Percentiles rank a stretch among this genome's conserved stretches.
Conservation (phyloP, 92 coral and sea anemone genomes). For the Palythoa grandis region DNA sequence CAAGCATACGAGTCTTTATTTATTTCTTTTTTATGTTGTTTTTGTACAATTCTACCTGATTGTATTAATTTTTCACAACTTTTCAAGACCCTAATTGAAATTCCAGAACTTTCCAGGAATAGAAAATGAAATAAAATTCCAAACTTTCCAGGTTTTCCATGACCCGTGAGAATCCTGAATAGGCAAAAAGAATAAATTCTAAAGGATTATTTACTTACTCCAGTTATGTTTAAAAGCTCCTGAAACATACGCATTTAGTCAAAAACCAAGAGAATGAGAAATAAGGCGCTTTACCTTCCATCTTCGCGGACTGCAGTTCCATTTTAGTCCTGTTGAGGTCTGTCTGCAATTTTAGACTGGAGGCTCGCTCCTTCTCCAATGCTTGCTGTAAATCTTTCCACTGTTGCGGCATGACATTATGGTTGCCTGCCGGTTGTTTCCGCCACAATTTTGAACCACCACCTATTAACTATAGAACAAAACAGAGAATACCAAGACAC, state of each 20-base stretch:
- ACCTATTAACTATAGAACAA: constrained; percentile 65
- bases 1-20: too few relatives aligned
- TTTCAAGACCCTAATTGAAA: too few relatives aligned
- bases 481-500: neutral
- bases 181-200: too few relatives aligned
- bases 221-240: neutral
- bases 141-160: too few relatives aligned
- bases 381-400: constrained; percentile 98
- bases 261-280: neutral
- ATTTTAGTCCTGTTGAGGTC: constrained; percentile 87
- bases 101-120: too few relatives aligned
- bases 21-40: too few relatives aligned
- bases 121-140: too few relatives aligned
- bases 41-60: too few relatives aligned
- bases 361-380: constrained; percentile 91
- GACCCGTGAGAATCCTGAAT: too few relatives aligned
- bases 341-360: constrained; percentile 86
- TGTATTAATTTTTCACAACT: too few relatives aligned
- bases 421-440: constrained; percentile 79
- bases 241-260: neutral
- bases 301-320: constrained; percentile 81
- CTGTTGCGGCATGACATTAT: constrained; percentile 86
- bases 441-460: constrained; percentile 85
- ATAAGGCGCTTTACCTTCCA: constrained; percentile 72
- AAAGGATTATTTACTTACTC: neutral